A percentile compares a stretch with the other conserved stretches of the same genome.
phyloP scores from a whole-genome alignment of 2,797 vertebrate species.

The Hippocampus kuda region DNA sequence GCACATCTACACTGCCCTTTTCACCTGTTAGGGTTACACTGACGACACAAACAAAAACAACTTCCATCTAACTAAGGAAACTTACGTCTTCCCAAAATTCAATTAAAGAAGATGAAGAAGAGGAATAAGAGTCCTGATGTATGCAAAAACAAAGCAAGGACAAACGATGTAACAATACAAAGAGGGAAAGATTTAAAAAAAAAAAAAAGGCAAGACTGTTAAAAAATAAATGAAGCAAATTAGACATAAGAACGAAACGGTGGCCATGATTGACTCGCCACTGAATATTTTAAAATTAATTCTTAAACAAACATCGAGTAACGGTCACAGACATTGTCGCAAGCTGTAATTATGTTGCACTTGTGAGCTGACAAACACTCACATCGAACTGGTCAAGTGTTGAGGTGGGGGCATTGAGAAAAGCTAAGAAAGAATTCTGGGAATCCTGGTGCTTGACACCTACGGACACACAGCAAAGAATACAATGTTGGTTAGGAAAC shows the following conservation, averaged over 20 bases:
- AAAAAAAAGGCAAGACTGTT: not conserved
- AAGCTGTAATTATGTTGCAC: not conserved
- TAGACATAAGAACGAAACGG: not conserved
- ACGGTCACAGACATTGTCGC: not conserved
- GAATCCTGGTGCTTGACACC: constrained; percentile 98
- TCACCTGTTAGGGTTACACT: constrained; percentile 8
- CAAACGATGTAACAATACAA: constrained; percentile 1
- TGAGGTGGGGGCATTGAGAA: constrained; percentile 93
- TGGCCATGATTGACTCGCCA: not conserved
- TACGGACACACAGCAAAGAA: constrained; percentile 59
- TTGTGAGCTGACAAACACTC: constrained; percentile 53
- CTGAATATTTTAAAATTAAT: not conserved
- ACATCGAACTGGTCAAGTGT: constrained; percentile 95
- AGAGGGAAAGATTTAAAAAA: not conserved
- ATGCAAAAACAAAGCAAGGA: constrained; percentile 71
- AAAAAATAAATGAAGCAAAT: not conserved
- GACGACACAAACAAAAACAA: constrained; percentile 20
- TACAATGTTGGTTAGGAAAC: constrained; percentile 27
- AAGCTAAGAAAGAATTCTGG: constrained; percentile 98
- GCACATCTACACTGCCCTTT: constrained; percentile 5
- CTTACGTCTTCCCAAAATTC: constrained; percentile 98
- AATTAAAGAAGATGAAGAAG: constrained; percentile 93
- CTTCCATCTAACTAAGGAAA: constrained; percentile 53
- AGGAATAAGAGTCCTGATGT: constrained; percentile 90
- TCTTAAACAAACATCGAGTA: not conserved